A percentile compares a stretch with the other conserved stretches of the same genome.
phyloP scores from a whole-genome alignment of 2,797 vertebrate genomes.

The Pogonophryne albipinna region DNA sequence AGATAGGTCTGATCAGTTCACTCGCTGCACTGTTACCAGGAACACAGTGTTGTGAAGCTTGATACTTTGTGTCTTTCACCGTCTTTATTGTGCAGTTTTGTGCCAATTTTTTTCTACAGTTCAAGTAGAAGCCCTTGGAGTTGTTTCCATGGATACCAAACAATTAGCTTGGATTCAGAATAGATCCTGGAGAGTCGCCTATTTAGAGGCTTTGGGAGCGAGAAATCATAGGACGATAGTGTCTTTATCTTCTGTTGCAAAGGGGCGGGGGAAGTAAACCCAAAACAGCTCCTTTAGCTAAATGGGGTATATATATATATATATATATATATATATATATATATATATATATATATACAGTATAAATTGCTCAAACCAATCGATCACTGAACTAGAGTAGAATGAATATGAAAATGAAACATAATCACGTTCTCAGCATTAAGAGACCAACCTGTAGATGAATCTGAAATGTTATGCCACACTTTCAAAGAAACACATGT shows the following conservation, averaged over 20 bases:
- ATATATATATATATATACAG: slow-evolving; percentile 51
- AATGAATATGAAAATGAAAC: slow-evolving; percentile 28
- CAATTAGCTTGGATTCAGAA: slow-evolving; percentile 87
- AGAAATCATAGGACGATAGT: slow-evolving; percentile 73
- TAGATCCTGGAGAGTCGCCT: slow-evolving; percentile 83
- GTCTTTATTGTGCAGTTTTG: slow-evolving; percentile 63
- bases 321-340: slow-evolving; percentile 56
- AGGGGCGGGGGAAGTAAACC: slow-evolving; percentile 10
- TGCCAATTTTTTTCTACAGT: slow-evolving; percentile 75
- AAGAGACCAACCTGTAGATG: slow-evolving; percentile 6
- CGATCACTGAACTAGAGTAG: slow-evolving; percentile 34
- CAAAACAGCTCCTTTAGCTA: slow-evolving; percentile 41
- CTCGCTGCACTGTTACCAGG: slow-evolving; percentile 9
- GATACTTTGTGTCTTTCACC: slow-evolving; percentile 48
- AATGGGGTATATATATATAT: slow-evolving; percentile 54
- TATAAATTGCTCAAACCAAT: slow-evolving; percentile 32
- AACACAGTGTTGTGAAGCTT: slow-evolving; percentile 22
- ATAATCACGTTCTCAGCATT: slow-evolving; percentile 7
- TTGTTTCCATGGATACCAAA: slow-evolving; percentile 94
- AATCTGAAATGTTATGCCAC: not conserved
- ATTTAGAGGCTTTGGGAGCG: slow-evolving; percentile 77
- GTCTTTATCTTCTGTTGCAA: slow-evolving; percentile 65
- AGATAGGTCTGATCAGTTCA: slow-evolving; percentile 33
- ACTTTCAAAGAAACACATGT: slow-evolving; percentile 16
- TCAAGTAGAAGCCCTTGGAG: slow-evolving; percentile 85